These are phyloP conservation scores for Rhodinocichla rosea DNA, from an alignment of 2,113 vertebrate species.

Conservation along the genomic window DNA sequence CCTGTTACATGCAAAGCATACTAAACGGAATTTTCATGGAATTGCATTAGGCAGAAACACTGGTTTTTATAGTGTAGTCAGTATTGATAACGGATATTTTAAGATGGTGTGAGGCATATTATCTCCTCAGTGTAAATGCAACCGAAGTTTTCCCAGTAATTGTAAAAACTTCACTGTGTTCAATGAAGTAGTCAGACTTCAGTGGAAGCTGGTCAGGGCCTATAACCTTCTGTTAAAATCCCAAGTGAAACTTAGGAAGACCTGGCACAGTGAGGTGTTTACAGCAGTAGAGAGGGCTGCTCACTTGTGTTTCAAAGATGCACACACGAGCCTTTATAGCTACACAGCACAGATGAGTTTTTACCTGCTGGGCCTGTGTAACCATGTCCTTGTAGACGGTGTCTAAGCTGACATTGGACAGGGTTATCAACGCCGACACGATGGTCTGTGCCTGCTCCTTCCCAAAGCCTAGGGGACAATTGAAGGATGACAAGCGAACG, in stretches of 20 bases:
- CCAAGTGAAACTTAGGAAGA: not conserved
- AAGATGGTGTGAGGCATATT: not conserved
- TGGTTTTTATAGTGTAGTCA: not conserved
- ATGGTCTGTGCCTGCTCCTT: slow-evolving; percentile 90
- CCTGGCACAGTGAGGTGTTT: not conserved
- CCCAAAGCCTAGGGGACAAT: slow-evolving; percentile 79
- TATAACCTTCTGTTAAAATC: not conserved
- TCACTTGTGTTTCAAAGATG: not conserved
- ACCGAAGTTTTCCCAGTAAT: not conserved
- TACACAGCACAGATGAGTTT: accelerated
- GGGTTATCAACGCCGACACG: slow-evolving; percentile 78
- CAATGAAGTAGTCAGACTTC: not conserved
- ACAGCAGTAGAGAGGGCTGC: not conserved
- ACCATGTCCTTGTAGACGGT: slow-evolving; percentile 96
- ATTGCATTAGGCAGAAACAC: not conserved
- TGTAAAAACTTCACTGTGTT: not conserved
- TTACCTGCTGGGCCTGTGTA: slow-evolving; percentile 92
- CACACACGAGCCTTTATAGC: accelerated
- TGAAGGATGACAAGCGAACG: not conserved
- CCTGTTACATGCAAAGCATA: not conserved
- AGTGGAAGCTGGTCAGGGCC: not conserved
- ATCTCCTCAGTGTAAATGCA: not conserved
- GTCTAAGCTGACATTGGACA: slow-evolving; percentile 88
- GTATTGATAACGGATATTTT: not conserved
- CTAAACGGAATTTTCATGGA: not conserved